phyloP scores from a whole-genome alignment of 2,888 invertebrate species.

The Hirtodrosophila confusa region DNA sequence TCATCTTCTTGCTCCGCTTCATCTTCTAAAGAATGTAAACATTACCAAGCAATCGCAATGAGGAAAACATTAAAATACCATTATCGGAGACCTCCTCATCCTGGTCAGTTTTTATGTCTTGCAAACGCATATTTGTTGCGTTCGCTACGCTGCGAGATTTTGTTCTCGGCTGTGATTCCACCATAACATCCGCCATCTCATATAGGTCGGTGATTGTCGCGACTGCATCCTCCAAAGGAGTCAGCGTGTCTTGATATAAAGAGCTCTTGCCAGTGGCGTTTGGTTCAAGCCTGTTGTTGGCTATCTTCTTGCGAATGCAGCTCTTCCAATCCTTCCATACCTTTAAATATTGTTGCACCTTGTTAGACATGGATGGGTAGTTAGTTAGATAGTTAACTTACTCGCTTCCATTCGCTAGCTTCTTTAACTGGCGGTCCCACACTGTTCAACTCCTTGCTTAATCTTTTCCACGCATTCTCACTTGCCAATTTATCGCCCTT shows the following conservation, averaged over 20 bases:
- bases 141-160: conserved; percentile 19
- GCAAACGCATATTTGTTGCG: conserved; percentile 33
- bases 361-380: too few relatives aligned
- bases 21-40: conserved; percentile 11
- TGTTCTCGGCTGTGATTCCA: conserved; percentile 46
- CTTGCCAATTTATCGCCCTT: conserved; percentile 63
- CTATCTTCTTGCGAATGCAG: conserved; percentile 64
- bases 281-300: conserved; percentile 56
- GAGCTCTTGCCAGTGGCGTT: conserved; percentile 56
- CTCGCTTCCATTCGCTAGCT: conserved; percentile 63
- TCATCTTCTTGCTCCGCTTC: conserved; percentile 42
- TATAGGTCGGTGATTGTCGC: conserved; percentile 59
- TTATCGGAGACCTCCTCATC: conserved; percentile 47
- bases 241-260: conserved; percentile 61
- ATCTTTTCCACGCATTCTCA: conserved; percentile 61
- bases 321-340: conserved; percentile 70
- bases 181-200: conserved; percentile 60
- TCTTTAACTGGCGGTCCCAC: conserved; percentile 70
- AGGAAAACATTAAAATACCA: conserved; percentile 28
- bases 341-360: conserved; percentile 11
- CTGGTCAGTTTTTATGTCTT: conserved; percentile 48
- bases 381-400: conserved; percentile 12
- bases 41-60: not conserved
- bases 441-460: conserved; percentile 60
- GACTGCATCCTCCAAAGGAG: conserved; percentile 65